phyloP scores from a whole-genome alignment of 2,797 vertebrate species.

The Rhinichthys osculus region DNA sequence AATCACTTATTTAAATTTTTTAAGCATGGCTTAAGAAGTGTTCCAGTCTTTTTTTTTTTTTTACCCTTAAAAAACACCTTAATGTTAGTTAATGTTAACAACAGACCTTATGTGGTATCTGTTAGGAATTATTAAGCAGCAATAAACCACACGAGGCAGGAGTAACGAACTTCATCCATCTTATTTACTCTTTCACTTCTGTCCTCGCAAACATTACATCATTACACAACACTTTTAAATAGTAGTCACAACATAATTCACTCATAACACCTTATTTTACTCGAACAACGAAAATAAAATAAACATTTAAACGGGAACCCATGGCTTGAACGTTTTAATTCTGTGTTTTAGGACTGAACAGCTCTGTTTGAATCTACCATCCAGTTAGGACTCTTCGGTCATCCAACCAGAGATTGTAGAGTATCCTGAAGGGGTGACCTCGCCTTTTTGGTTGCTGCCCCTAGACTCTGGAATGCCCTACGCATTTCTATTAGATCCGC shows the following conservation, averaged over 20 bases:
- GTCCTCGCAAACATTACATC: not conserved
- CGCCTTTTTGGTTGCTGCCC: not conserved
- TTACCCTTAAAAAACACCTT: not conserved
- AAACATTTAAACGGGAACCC: not conserved
- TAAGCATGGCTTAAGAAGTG: not conserved
- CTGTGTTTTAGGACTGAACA: not conserved
- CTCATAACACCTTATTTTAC: not conserved
- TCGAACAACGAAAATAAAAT: not conserved
- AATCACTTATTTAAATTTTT: not conserved
- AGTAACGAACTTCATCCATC: not conserved
- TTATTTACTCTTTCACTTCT: not conserved
- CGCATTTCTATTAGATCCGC: not conserved
- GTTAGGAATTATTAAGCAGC: not conserved
- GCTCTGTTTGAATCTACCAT: not conserved
- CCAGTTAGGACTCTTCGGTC: not conserved
- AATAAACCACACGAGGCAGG: not conserved
- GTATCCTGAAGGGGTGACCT: not conserved
- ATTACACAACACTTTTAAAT: not conserved
- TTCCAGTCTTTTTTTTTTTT: not conserved
- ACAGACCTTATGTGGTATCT: not conserved
- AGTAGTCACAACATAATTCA: not conserved
- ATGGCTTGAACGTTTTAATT: not conserved
- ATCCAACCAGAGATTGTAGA: not conserved
- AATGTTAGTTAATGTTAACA: too few species aligned
- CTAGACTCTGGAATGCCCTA: not conserved